Conservation (phyloP, 2,113 vertebrate species). For the Mellivora capensis region DNA sequence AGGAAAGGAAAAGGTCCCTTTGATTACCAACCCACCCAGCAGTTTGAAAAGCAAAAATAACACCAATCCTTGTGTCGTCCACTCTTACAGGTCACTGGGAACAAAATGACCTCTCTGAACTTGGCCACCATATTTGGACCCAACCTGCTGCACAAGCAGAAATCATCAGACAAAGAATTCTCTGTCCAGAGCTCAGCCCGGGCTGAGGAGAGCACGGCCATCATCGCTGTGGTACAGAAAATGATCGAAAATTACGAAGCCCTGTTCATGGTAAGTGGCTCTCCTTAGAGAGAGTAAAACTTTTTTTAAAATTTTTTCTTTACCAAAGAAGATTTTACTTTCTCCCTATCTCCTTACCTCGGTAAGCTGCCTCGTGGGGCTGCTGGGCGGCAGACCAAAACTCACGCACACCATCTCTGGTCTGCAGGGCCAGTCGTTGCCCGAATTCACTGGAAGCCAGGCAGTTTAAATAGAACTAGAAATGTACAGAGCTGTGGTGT, state of each 20-base stretch:
- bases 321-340: too few relatives aligned
- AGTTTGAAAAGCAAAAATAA: constrained; percentile 23
- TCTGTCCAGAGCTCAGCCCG: constrained; percentile 94
- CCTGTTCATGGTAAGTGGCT: constrained; percentile 91
- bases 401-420: not conserved
- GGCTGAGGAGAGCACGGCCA: constrained; percentile 93
- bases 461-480: not conserved
- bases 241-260: constrained; percentile 92
- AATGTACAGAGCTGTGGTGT: not conserved
- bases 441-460: not conserved
- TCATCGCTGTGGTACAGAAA: constrained; percentile 93
- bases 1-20: not conserved
- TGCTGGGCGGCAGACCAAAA: not conserved
- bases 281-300: too few relatives aligned
- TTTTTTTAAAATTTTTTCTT: too few relatives aligned
- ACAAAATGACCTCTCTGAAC: constrained; percentile 98
- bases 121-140: constrained; percentile 98
- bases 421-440: not conserved
- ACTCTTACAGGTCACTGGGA: constrained; percentile 89
- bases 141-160: constrained; percentile 96
- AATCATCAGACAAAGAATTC: constrained; percentile 97
- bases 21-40: not conserved
- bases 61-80: constrained; percentile 47
- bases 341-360: too few relatives aligned
- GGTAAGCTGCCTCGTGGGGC: not conserved